Evolutionary conservation across 2,888 invertebrate genomes (phyloP).

Genomic region (Heliconius aoede): DNA sequence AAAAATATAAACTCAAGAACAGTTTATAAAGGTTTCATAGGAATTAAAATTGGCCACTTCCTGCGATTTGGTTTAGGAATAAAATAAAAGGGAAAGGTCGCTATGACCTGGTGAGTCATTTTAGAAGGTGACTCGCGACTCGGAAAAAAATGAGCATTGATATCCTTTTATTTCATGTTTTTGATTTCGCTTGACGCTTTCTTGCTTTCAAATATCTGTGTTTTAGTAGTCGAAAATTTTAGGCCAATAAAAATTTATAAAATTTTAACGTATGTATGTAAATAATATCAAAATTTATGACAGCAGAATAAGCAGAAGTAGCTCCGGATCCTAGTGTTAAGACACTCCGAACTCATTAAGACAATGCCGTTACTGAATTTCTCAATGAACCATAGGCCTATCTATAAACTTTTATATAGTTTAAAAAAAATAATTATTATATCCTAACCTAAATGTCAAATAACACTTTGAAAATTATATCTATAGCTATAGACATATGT

Average conservation of each 20-base stretch:
- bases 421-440: background rate
- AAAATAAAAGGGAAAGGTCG: conserved; percentile 76
- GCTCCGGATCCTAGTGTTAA: background rate
- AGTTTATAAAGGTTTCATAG: conserved; percentile 59
- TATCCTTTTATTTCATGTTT: conserved; percentile 17
- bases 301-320: background rate
- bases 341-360: too few relatives aligned
- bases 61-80: conserved; percentile 66
- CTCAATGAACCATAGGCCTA: too few relatives aligned
- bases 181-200: conserved; percentile 27
- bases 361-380: too few relatives aligned
- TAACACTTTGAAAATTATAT: too few relatives aligned
- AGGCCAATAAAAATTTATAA: background rate
- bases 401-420: too few relatives aligned
- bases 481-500: too few relatives aligned
- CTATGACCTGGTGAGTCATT: conserved; percentile 66
- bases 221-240: background rate
- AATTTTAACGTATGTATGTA: background rate
- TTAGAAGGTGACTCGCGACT: conserved; percentile 61
- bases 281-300: background rate
- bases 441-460: background rate
- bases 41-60: conserved; percentile 78
- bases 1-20: conserved; percentile 36
- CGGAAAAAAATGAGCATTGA: conserved; percentile 32
- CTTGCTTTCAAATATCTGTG: conserved; percentile 6